Evolutionary conservation across 2,113 vertebrate species (phyloP).

Genomic region (Myotis lucifugus): DNA sequence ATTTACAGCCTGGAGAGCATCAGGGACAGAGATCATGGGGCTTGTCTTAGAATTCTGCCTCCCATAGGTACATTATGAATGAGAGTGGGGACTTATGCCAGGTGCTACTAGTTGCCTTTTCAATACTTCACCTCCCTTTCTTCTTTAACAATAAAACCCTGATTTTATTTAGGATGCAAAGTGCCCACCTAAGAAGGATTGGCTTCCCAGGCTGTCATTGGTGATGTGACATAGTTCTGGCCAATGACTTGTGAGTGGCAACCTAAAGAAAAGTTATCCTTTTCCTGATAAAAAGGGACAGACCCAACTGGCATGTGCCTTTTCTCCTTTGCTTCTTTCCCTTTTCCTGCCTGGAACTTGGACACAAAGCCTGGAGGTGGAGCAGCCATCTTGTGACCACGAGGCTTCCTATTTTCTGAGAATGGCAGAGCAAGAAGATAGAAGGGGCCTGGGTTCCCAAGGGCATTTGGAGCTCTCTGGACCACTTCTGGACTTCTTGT

Average conservation of each 20-base stretch:
- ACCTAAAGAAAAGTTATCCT: neutral
- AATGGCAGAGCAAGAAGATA: neutral
- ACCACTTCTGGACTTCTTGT: neutral
- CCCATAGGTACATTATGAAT: neutral
- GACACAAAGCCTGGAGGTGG: neutral
- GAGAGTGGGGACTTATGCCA: neutral
- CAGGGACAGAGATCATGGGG: neutral
- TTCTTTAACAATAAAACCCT: neutral
- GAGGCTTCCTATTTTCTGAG: neutral
- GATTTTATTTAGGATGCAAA: neutral
- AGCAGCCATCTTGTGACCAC: neutral
- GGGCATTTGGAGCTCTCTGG: neutral
- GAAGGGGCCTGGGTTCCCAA: neutral
- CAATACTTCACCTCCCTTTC: neutral
- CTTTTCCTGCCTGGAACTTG: neutral
- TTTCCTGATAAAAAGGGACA: neutral
- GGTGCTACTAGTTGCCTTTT: neutral
- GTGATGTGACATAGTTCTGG: neutral
- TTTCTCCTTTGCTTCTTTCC: neutral
- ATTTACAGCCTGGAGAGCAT: neutral
- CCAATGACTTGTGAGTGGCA: neutral
- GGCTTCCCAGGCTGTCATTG: neutral
- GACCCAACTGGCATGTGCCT: rapidly evolving
- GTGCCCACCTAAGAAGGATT: neutral
- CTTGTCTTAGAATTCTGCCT: neutral